Base-by-base conservation (phyloP, 1,140 invertebrate species). In the Venturia canescens region DNA sequence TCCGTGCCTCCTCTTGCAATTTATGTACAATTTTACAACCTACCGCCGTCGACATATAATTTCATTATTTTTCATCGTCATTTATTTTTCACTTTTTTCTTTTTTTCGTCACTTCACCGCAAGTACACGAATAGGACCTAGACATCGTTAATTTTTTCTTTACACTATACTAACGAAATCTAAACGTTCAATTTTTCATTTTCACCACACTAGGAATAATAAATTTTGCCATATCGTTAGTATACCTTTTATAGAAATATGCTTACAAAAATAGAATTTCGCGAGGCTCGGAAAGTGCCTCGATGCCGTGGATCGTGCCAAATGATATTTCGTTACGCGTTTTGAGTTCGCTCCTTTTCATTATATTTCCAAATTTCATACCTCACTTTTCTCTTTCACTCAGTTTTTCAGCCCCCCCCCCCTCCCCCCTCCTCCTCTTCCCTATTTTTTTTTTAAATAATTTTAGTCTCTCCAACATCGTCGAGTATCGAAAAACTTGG, bases 191-290 rank as follows among this genome's bases (percentile, higher is more conserved):
- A 92, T 92, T 92, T 92, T 91, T 82, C 88, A 88, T 91, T 91
- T 90, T 90, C 91, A 89, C 87, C 90, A 90, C 87, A 91, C 91
- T 91, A 91, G 90, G 91, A 91, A 92, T 92, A 92, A 90, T 92
- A 91, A 92, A 91, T 92, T 92, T 92, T 92, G 90, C 90, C 87
- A 86, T 91, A 90, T 91, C 91, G 90, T 92, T 91, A 91, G 90
- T 92, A 91, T 91, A 91, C 89, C 89, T 90, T 89, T 92, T 92
- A 92, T 92, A 92, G 90, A 92, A 92, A 92, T 92, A 92, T 92
- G 90, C 91, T 92, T 92, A 92, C 91, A 92, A 92, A 92, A 92
- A 92, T 92, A 92, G 90, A 92, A 92, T 92, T 92, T 92, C 85
- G 91, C 90, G 90, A 91, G 88, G 89, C 90, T 86, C 86, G 84